A percentile compares a stretch with the other conserved stretches of the same genome.
Evolutionary conservation across 2,888 invertebrate genomes (phyloP).

Genomic region (Onthophagus sagittarius): DNA sequence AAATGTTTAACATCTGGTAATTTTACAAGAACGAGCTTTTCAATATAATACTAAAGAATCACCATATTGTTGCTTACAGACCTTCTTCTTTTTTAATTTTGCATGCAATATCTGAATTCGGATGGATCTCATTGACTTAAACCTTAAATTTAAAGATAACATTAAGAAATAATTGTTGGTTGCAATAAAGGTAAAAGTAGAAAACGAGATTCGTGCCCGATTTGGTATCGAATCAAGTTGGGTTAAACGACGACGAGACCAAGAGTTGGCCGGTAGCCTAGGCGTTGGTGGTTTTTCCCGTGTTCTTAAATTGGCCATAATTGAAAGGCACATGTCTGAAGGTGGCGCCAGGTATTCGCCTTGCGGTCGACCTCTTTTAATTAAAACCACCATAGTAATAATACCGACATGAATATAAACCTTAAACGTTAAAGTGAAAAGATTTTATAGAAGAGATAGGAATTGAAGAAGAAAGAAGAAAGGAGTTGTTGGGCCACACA

Average conservation of each 20-base stretch:
- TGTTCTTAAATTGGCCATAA: neutral
- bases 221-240: neutral
- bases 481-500: neutral
- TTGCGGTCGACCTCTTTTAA: neutral
- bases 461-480: no score
- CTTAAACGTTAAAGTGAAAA: no score
- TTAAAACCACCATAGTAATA: neutral
- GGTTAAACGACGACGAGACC: neutral
- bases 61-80: no score
- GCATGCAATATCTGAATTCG: no score
- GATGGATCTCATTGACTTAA: no score
- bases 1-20: no score
- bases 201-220: neutral
- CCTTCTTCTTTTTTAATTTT: no score
- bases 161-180: neutral
- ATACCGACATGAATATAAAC: neutral
- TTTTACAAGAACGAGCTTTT: no score
- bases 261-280: neutral
- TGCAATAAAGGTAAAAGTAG: neutral
- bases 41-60: no score
- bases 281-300: neutral
- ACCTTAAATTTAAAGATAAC: neutral
- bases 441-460: no score
- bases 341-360: neutral
- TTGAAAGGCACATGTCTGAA: neutral